These are phyloP conservation scores for Tridacna gigas DNA, from an alignment of 2,888 invertebrate genomes.

Conservation along the genomic window DNA sequence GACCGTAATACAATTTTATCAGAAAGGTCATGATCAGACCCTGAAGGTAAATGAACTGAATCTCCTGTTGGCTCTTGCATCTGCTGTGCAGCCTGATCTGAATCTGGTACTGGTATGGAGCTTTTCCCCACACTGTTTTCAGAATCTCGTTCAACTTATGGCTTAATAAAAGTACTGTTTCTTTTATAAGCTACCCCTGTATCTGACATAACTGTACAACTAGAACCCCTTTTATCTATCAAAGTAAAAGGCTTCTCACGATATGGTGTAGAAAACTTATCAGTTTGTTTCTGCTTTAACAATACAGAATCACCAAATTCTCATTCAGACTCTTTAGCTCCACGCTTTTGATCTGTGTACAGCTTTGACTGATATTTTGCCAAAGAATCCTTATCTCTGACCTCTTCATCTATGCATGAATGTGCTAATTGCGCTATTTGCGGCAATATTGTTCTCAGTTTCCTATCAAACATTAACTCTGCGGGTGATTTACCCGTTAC, in stretches of 20 bases:
- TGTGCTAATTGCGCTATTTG: conserved; percentile 14
- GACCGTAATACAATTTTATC: neutral
- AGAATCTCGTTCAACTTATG: neutral
- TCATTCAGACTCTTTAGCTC: conserved; percentile 29
- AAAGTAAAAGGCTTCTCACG: neutral
- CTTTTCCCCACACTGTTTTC: neutral
- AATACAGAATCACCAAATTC: conserved; percentile 41
- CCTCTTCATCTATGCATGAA: conserved; percentile 20
- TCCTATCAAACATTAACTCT: conserved; percentile 54
- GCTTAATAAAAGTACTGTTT: neutral
- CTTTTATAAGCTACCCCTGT: conserved; percentile 1
- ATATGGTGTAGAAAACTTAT: neutral
- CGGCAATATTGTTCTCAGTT: conserved; percentile 57
- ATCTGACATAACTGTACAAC: neutral
- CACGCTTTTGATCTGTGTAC: conserved; percentile 34
- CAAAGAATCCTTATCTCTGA: conserved; percentile 38
- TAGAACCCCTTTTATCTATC: neutral
- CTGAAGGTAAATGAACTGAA: neutral
- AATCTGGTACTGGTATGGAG: neutral
- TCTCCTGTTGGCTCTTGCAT: neutral
- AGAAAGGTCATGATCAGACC: neutral
- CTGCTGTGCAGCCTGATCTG: neutral
- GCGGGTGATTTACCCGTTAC: conserved; percentile 53
- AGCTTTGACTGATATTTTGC: conserved; percentile 24
- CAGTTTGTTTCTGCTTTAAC: conserved; percentile 21